Base-by-base conservation (phyloP, 1,140 invertebrate species). In the Solen grandis region DNA sequence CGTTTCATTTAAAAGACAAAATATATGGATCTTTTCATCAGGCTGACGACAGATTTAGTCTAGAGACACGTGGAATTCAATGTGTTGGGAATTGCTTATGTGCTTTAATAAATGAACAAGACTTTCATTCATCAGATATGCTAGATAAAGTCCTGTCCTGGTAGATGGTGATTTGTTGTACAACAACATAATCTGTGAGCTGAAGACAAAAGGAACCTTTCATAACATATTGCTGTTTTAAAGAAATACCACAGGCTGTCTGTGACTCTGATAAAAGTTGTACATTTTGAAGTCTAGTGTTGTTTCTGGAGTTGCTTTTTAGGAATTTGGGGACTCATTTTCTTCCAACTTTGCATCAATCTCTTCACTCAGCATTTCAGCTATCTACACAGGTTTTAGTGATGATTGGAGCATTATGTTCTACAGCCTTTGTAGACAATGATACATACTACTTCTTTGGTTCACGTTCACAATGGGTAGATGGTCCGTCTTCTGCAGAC, bases 1-100 rank as follows among this genome's bases (percentile, higher is more conserved):
- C n/a, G n/a, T n/a, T n/a, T n/a, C n/a, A n/a, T n/a, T n/a, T n/a
- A n/a, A n/a, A n/a, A n/a, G n/a, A n/a, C n/a, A n/a, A n/a, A n/a
- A n/a, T n/a, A n/a, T n/a, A n/a, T n/a, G 54, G 54, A 27, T 55
- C 54, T 4, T 55, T 55, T 55, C n/a, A 55, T 27, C 54, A 55
- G 54, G 54, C 54, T 55, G 19, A 55, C 27, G n/a, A n/a, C 5
- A 55, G 5, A 27, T 55, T 55, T 19, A 8, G 54, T 55, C n/a
- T 22, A 8, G 54, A 55, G 5, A 22, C 54, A 55, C 54, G 54
- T 55, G 54, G 54, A 55, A 55, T 19, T 55, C 54, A 55, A 19
- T 55, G 54, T 27, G 27, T 27, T 5, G 27, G n/a, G 5, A 55
- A 55, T 55, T 19, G n/a, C 5, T 4, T 55, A 4, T 55, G 54